Percentiles rank a stretch among this genome's conserved stretches.
Conservation (phyloP, 2,888 invertebrate genomes). For the Tipula unca region DNA sequence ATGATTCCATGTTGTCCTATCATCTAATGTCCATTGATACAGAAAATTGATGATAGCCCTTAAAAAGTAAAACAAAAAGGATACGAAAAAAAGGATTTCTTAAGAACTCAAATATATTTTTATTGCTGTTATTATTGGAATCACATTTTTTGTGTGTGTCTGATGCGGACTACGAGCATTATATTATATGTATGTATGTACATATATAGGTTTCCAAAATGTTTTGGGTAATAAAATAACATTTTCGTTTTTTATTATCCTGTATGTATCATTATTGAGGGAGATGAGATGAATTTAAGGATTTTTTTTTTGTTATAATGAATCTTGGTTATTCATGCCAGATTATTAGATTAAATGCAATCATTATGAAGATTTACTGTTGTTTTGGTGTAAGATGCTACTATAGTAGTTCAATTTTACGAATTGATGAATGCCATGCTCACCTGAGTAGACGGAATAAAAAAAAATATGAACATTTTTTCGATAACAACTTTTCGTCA, state of each 20-base stretch:
- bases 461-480: no score
- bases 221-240: background rate
- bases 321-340: no score
- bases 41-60: background rate
- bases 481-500: no score
- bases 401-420: no score
- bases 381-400: no score
- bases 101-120: background rate
- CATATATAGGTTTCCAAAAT: background rate
- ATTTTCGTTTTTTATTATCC: background rate
- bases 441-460: no score
- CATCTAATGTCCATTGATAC: background rate
- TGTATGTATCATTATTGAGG: background rate
- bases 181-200: background rate
- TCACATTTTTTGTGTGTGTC: background rate
- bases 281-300: no score
- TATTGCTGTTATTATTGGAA: background rate
- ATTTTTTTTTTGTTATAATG: no score
- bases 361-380: no score
- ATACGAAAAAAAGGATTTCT: background rate
- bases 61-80: background rate
- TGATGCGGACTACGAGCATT: background rate
- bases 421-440: no score
- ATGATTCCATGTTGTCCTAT: background rate
- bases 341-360: no score